Evolutionary conservation across 2,888 invertebrate species (phyloP).

Genomic region (Drosophila mercatorum): DNA sequence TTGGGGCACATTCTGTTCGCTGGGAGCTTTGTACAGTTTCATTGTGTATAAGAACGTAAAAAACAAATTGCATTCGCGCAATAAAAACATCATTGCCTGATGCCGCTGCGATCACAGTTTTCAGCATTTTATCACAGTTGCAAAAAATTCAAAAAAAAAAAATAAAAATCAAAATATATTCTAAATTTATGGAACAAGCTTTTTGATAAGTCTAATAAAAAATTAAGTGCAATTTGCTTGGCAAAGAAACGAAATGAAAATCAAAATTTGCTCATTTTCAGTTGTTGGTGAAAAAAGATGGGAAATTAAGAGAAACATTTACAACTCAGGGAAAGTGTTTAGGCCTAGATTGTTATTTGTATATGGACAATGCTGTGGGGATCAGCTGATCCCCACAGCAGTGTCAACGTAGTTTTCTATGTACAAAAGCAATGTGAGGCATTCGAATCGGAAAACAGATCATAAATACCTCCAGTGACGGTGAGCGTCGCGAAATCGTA

Average conservation of each 20-base stretch:
- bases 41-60: slow-evolving; percentile 65
- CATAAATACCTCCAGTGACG: slow-evolving; percentile 93
- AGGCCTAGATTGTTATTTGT: slow-evolving; percentile 82
- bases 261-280: slow-evolving; percentile 59
- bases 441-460: slow-evolving; percentile 77
- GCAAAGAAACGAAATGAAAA: slow-evolving; percentile 37
- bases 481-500: slow-evolving; percentile 98
- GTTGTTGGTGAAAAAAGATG: slow-evolving; percentile 22
- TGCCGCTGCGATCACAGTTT: slow-evolving; percentile 38
- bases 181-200: slow-evolving; percentile 43
- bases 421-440: slow-evolving; percentile 84
- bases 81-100: slow-evolving; percentile 62
- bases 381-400: slow-evolving; percentile 18
- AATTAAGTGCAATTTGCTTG: slow-evolving; percentile 59
- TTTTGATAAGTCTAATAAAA: no score
- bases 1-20: slow-evolving; percentile 32
- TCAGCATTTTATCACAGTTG: slow-evolving; percentile 34
- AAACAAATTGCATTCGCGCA: slow-evolving; percentile 85
- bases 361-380: slow-evolving; percentile 70
- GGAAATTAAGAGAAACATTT: slow-evolving; percentile 67
- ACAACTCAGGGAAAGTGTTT: slow-evolving; percentile 60
- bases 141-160: slow-evolving; percentile 21
- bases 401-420: slow-evolving; percentile 81
- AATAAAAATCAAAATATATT: not conserved
- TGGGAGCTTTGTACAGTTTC: slow-evolving; percentile 39